Conservation (phyloP, 2,888 invertebrate species). For the Darwinula stevensoni region DNA sequence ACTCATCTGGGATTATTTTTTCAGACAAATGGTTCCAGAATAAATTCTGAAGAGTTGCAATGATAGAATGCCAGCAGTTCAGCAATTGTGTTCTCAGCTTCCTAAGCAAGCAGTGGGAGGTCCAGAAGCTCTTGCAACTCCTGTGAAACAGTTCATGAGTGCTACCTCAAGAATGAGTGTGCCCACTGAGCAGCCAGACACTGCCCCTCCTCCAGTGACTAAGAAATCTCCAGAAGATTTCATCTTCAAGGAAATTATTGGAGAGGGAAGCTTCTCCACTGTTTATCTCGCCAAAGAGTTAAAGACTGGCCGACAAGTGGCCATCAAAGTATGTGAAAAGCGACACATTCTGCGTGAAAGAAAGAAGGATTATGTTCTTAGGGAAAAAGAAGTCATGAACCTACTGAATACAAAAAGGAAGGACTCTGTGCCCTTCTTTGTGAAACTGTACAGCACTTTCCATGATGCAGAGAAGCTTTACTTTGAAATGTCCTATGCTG, state of each 20-base stretch:
- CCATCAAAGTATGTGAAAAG: conserved; percentile 96
- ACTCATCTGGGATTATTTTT: no score
- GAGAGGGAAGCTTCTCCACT: conserved; percentile 89
- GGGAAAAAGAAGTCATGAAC: conserved; percentile 80
- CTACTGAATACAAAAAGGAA: conserved; percentile 30
- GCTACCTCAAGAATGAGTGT: no score
- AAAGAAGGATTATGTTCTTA: conserved; percentile 67
- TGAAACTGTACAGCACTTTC: conserved; percentile 80
- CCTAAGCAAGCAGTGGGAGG: no score
- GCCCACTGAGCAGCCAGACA: no score
- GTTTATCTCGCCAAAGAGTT: conserved; percentile 20
- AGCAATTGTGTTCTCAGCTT: no score
- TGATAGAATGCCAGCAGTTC: no score
- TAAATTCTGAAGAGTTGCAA: no score
- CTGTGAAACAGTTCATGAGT: no score
- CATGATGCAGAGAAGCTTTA: conserved; percentile 42
- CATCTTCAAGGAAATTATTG: conserved; percentile 77
- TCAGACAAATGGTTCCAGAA: no score
- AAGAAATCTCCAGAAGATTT: conserved; percentile 51
- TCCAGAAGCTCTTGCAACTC: no score
- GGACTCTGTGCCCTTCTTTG: conserved; percentile 50
- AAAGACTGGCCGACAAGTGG: not conserved
- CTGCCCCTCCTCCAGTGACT: no score
- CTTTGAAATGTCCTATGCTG: conserved; percentile 59
- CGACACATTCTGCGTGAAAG: conserved; percentile 67